Base-by-base conservation (phyloP, 2,797 vertebrate species). In the Threskiornis aethiopicus region DNA sequence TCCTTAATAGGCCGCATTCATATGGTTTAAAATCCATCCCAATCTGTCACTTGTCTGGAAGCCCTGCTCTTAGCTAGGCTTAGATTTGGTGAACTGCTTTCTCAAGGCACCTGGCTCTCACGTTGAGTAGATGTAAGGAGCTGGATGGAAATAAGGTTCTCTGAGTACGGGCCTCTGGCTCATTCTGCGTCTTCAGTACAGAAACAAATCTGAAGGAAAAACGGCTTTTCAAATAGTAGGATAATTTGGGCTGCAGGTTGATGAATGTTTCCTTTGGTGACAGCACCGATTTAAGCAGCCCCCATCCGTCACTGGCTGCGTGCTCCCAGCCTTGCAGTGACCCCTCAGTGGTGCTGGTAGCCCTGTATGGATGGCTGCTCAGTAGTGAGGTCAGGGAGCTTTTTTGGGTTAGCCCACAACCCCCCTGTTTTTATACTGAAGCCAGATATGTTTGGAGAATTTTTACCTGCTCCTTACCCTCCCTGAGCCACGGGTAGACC, bases 101-200 rank as follows among this genome's bases (percentile, higher is more conserved):
- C 61, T 61, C 25, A 9, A 75, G 78, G 26, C 78, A 11, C 37
- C 5, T 9, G 16, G 35, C 59, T 58, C 29, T 77, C 28, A 2
- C 1, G 2, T 18, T 39, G 35, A 55, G 54, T 33, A 57, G 67
- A 9, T 62, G 47, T 13, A 21, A 69, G 65, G 49, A 81, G 64
- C 87, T 79, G 55, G 59, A 6, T 77, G 84, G 66, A 8, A 66
- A 13, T 29, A 5, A 5, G 49, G 8, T 22, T 51, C 84, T 59
- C 35, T 10, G 52, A 41, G 14, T 31, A 13, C 0, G 0, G 58
- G 37, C 47, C 64, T 84, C 47, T 66, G 64, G n/a, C 57, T 70
- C 2, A 0, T 46, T 55, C 55, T 41, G 13, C 65, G 2, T 64
- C 62, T 67, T 84, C 49, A 24, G 46, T 41, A 5, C 0, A 3